Evolutionary conservation across 2,113 vertebrate species (phyloP).

Genomic region (Turnix velox): DNA sequence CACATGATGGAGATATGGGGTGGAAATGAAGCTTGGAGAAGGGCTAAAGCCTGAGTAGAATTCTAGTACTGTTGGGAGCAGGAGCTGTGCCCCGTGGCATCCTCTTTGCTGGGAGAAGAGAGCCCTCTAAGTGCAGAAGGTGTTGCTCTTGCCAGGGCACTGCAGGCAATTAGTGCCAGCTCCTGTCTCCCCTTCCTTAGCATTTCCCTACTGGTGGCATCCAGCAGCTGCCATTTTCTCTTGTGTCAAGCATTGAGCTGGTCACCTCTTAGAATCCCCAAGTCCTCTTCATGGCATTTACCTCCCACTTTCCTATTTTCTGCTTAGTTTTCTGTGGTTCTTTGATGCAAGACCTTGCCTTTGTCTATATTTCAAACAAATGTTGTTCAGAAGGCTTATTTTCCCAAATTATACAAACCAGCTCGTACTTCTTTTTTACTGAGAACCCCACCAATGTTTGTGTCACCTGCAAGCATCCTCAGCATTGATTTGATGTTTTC

Average conservation of each 20-base stretch:
- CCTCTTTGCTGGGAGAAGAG: not conserved
- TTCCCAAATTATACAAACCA: not conserved
- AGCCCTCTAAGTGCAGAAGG: not conserved
- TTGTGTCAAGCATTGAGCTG: accelerated
- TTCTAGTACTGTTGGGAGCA: accelerated
- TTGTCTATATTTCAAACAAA: not conserved
- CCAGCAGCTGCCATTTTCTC: not conserved
- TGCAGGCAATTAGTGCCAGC: accelerated
- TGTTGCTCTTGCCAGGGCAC: accelerated
- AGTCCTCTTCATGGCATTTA: not conserved
- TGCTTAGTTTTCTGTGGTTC: not conserved
- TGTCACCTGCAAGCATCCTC: not conserved
- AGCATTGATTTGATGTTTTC: not conserved
- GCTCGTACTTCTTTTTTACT: not conserved
- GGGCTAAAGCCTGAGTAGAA: not conserved
- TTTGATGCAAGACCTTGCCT: not conserved
- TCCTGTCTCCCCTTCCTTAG: not conserved
- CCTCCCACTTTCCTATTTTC: not conserved
- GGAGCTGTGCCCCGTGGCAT: not conserved
- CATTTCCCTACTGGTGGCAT: not conserved
- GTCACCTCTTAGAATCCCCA: not conserved
- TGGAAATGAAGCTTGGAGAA: not conserved
- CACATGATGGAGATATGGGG: accelerated
- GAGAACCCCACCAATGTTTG: not conserved
- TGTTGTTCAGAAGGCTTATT: not conserved